Evolutionary conservation across 1,140 invertebrate genomes (phyloP), one percentile per base, ranked within the genome.

Genomic region (Monochamus saltuarius): DNA sequence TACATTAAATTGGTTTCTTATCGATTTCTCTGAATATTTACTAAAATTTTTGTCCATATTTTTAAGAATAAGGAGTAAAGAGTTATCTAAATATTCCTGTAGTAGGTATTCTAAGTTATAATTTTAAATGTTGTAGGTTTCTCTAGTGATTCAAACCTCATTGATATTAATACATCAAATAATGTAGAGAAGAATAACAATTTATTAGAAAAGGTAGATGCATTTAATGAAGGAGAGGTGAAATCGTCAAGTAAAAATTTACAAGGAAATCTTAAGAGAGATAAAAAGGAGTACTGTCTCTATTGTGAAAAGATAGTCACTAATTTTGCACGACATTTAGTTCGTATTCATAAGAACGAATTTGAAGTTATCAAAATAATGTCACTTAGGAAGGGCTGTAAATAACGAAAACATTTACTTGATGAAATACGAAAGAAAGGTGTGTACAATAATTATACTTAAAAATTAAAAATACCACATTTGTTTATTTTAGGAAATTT

Each of bases 381-480:
- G 39, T 56, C 54, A 29, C 34, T 46, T 19, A 17, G 13, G 43
- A 56, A 45, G n/a, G 14, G 14, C 13, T 56, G 38, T 56, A 13
- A 8, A 45, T 3, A 56, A 29, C 19, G 54, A 35, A 56, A 56
- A 45, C 1, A 3, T 29, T 42, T 43, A 29, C 16, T 45, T 4
- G 54, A 56, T 19, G 34, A 56, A 45, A 56, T 56, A 45, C 54
- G 54, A 3, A 56, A 45, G 16, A 11, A 29, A 29, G 39, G 37
- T 56, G 22, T 43, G 11, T 40, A 29, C 9, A 6, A 11, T 35
- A 29, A 29, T 29, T 29, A 29, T 29, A 29, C 2, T 29, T 29
- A 29, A 29, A 29, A 29, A 29, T 29, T 29, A 53, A 53, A 38
- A 17, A 13, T 1, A 17, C 11, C 2, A 36, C n/a, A 11, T 38